Base-by-base conservation (phyloP, 2,113 vertebrate genomes). In the Vidua macroura region DNA sequence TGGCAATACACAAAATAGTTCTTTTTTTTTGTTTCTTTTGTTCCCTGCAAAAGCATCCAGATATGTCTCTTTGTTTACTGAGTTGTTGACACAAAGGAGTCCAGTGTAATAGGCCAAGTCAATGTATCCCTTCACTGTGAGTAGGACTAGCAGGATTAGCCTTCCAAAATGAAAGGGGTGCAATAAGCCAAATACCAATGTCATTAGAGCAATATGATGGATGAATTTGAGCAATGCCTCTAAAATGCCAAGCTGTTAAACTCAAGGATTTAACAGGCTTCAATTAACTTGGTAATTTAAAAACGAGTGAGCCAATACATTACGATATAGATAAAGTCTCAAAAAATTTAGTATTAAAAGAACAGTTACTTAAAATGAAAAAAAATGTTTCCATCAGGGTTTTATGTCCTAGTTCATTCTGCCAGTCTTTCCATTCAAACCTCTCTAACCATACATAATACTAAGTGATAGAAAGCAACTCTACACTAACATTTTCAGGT, bases 81-180 rank as follows among this genome's bases (percentile, higher is more conserved):
- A 79, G 28, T 48, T 92, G 37, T 68, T 75, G 62, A 33, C 55
- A 88, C 80, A 91, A 91, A 92, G 48, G 39, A 81, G 52, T 60
- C 44, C 81, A 94, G 60, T 78, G 83, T 92, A 89, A 72, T 0
- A 58, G 28, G 56, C 41, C 80, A 91, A 75, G 80, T 41, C 1
- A 2, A 41, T 59, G 43, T 48, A 67, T 72, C 83, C 88, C 66
- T 72, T 91, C 69, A n/a, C 75, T 74, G 59, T 35, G 48, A 90
- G 58, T 44, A 80, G 79, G 64, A 48, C 88, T 75, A 86, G 64
- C 20, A 81, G 76, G 60, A 94, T 88, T 93, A 93, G 75, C 64
- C 76, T 90, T 81, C 86, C 69, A 86, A 93, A 95, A 94, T 63
- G 64, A 93, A 93, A 92, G 52, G 62, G 37, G 41, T 92, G 74